A percentile compares a stretch with the other conserved stretches of the same genome.
phyloP scores from a whole-genome alignment of 1,140 invertebrate species.

The Drosophila elegans region DNA sequence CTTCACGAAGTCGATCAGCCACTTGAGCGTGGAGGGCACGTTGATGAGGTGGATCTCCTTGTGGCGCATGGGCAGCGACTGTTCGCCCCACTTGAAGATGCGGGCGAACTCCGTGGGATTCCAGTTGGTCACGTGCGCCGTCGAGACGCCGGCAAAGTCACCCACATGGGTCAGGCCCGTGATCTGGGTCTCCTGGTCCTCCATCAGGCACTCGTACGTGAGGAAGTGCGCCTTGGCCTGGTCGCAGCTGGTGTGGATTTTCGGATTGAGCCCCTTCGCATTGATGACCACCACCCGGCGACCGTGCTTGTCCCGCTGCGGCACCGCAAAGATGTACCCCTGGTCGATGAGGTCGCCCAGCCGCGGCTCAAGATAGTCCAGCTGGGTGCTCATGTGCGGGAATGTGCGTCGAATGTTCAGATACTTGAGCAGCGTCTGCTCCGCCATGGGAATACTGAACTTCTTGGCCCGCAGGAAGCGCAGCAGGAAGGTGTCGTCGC shows the following conservation, averaged over 20 bases:
- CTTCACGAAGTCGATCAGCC: constrained; percentile 90
- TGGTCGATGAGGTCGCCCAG: constrained; percentile 88
- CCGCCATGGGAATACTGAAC: constrained; percentile 91
- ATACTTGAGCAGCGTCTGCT: constrained; percentile 92
- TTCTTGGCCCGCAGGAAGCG: constrained; percentile 92
- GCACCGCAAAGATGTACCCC: constrained; percentile 90
- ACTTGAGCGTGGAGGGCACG: constrained; percentile 88
- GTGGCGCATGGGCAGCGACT: constrained; percentile 91
- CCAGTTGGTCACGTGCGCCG: constrained; percentile 88
- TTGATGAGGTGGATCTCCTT: constrained; percentile 91
- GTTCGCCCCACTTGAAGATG: constrained; percentile 90
- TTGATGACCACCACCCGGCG: constrained; percentile 89
- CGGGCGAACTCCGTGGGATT: constrained; percentile 88
- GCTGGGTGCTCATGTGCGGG: constrained; percentile 87
- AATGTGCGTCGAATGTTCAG: constrained; percentile 90
- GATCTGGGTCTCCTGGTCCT: constrained; percentile 90
- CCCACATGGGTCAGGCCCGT: constrained; percentile 89
- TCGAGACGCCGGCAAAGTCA: constrained; percentile 87
- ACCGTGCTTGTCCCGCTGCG: constrained; percentile 89
- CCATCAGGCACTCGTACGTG: constrained; percentile 90
- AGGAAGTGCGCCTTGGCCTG: constrained; percentile 89
- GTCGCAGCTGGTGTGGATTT: constrained; percentile 88
- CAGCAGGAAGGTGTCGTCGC: constrained; percentile 91
- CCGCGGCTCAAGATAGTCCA: constrained; percentile 88
- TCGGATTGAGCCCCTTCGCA: constrained; percentile 88